Evolutionary conservation across 2,797 vertebrate genomes (phyloP), one percentile per base, ranked within the genome.

Genomic region (Tauraco hartlaubi): DNA sequence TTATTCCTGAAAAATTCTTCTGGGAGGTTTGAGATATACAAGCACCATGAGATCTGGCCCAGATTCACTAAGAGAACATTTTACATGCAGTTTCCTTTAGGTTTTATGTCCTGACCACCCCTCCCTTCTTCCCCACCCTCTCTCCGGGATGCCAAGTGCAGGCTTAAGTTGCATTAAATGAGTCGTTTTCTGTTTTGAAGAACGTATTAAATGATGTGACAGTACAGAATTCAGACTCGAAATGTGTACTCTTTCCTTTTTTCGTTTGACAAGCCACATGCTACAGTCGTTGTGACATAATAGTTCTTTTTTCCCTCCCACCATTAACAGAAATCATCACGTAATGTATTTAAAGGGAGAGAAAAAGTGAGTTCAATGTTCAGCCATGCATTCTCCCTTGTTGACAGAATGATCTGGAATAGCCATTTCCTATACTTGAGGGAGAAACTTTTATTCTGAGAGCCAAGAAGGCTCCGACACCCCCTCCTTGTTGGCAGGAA

Each of bases 101-200:
- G 28, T 85, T 94, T 95, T 94, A 83, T 75, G 33, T 69, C 67
- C 78, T 64, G 72, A 63, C 28, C 2, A 16, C 66, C 13, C 63
- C 79, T 86, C 66, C 76, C 67, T 93, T 77, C 94, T 74, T 88
- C 94, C 55, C 92, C 94, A 81, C 92, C 90, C 93, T 86, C 39
- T 54, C 68, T 72, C 43, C 2, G 9, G 58, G 54, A 64, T 96
- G 80, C 96, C 91, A 94, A 90, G 48, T 79, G 46, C 35, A 76
- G 59, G 43, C 67, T 88, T 75, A 82, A 79, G 52, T 35, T 90
- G 71, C 69, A 63, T 82, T 84, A 77, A 92, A 79, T 69, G 22
- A 92, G 63, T 46, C 12, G 0, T 49, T 84, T 81, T 92, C 88
- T 88, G 41, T 46, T 79, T 61, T 54, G 63, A 90, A 87, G 59